Evolutionary conservation across 1,140 invertebrate genomes (phyloP), one percentile per base, ranked within the genome.

Genomic region (Alviniconcha marisindica): DNA sequence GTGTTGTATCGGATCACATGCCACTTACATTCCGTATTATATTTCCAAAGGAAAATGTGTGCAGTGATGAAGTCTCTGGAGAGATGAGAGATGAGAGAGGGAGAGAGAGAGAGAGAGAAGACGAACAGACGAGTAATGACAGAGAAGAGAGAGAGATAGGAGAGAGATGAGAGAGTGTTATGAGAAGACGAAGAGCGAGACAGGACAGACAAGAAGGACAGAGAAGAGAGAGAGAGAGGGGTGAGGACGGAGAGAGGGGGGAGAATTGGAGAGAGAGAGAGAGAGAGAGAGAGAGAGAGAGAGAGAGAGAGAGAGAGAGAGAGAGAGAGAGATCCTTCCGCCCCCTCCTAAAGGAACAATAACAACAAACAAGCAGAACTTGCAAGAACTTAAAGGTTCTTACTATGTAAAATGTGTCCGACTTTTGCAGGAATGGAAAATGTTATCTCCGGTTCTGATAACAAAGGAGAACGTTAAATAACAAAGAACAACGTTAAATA

Each of bases 241-340:
- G 36, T 12, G 42, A 36, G 38, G 51, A 28, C 42, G n/a, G 51
- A n/a, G 31, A 54, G 28, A 51, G 56, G 7, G 21, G 38, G 54
- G 77, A 71, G 77, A 54, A 28, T 38, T 51, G n/a, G 40, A 42
- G 21, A 44, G 63, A 79, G 63, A 74, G 66, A 74, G 44, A 40
- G 42, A 73, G 63, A 77, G 42, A 71, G 31, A 63, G n/a, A 81
- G 51, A 42, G 33, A 38, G 77, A 80, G 40, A 76, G 63, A 74
- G 40, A 84, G 77, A 54, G 21, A 73, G 69, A 74, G 63, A 84
- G 42, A 81, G 63, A 84, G 77, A 74, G 21, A 44, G 51, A n/a
- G 15, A 33, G 33, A 36, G 28, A 79, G 77, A 66, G 21, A 40
- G 40, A 69, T 28, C 28, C n/a, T n/a, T n/a, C n/a, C n/a, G n/a